Evolutionary conservation across 1,140 invertebrate genomes (phyloP), one percentile per base, ranked within the genome.

Genomic region (Sweltsa coloradensis): DNA sequence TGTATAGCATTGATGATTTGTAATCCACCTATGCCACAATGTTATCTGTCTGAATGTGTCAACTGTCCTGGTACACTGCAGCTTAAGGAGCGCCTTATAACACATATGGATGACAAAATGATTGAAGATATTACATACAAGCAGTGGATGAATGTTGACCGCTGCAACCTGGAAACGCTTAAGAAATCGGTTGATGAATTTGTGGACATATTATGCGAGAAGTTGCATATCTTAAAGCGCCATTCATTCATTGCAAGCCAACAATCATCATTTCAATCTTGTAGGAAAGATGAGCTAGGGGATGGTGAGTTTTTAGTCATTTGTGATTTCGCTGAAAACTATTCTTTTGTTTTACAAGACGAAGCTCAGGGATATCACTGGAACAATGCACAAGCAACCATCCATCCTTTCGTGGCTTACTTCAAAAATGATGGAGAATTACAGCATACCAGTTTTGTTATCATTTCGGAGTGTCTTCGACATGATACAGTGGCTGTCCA

Each of bases 281-380:
- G 31, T 25, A 16, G 18, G 21, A 44, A 44, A 31, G 42, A 29
- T 2, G 3, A 41, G n/a, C 14, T 41, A 14, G 14, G 3, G n/a
- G 16, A 46, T 6, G 31, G 26, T 36, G 27, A 45, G 36, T 24
- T 34, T 14, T 5, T 47, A 21, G 37, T 42, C 19, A 47, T 19
- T 11, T 47, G 22, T 37, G 51, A 57, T 27, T 55, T 55, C 51
- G 49, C 52, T 21, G 55, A 58, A 52, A 57, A 56, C 44, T 58
- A 50, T 45, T 53, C 46, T 26, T 52, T 57, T 41, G 45, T 57
- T 16, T 41, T 53, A 27, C 56, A 57, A 45, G 55, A 59, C 52
- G 54, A 51, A 22, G 47, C 51, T 31, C 57, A 59, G 45, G 44
- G 52, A 19, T 51, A 47, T 23, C 49, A 59, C 36, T 59, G 57